Evolutionary conservation across 2,113 vertebrate species (phyloP).

Genomic region (Pholis gunnellus): DNA sequence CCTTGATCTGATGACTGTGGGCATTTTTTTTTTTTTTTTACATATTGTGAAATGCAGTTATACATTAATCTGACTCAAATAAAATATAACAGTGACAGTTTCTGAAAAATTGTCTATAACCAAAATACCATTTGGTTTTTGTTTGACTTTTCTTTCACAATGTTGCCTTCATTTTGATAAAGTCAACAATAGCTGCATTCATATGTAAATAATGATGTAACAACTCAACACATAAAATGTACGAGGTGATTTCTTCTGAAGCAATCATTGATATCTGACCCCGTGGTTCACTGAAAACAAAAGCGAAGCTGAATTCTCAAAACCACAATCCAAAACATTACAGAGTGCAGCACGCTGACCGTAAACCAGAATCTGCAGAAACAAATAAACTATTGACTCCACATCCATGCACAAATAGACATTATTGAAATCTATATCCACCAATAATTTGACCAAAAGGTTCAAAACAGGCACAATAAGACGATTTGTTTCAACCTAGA

Average conservation of each 20-base stretch:
- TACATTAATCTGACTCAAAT: neutral
- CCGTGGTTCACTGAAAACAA: neutral
- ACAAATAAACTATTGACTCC: slow-evolving; percentile 8
- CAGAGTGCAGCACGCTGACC: slow-evolving; percentile 19
- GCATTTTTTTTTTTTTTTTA: too few relatives aligned
- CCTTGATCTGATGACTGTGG: neutral
- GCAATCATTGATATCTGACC: neutral
- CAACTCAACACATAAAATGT: neutral
- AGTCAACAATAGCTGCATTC: neutral
- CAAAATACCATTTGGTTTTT: neutral
- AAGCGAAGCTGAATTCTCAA: slow-evolving; percentile 39
- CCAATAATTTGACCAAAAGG: neutral
- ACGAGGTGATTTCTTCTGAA: neutral
- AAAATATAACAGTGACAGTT: neutral
- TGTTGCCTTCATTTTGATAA: neutral
- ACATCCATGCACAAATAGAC: slow-evolving; percentile 19
- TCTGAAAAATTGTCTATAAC: neutral
- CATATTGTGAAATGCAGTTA: neutral
- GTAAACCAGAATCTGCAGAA: slow-evolving; percentile 8
- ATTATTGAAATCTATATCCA: neutral
- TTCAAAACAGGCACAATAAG: neutral
- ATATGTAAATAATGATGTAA: neutral
- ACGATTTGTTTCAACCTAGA: neutral
- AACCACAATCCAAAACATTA: slow-evolving; percentile 47
- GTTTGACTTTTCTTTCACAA: too few relatives aligned